These are phyloP conservation scores for Orchesella cincta DNA, from an alignment of 1,140 invertebrate species.

Conservation along the genomic window DNA sequence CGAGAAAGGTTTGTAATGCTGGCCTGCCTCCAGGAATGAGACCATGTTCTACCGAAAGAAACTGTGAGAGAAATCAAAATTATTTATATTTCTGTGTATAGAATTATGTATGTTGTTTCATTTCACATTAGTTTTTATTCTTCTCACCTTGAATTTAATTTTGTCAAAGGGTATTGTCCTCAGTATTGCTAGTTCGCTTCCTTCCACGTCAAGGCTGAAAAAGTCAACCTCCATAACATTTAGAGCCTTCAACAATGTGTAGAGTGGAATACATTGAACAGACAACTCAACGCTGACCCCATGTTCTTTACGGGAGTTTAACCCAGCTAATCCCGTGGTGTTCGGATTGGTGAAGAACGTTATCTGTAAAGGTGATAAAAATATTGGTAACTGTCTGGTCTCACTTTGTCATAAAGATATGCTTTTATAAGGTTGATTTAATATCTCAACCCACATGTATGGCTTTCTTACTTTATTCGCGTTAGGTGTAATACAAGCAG, in stretches of 20 bases:
- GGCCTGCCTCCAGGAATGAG: constrained; percentile 55
- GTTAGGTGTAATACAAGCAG: too few relatives aligned
- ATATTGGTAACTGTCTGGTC: too few relatives aligned
- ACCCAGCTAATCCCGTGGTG: not conserved
- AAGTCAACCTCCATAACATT: constrained; percentile 57
- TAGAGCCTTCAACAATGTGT: constrained; percentile 57
- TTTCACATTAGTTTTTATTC: too few relatives aligned
- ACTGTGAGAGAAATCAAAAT: constrained; percentile 47
- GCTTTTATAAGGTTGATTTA: too few relatives aligned
- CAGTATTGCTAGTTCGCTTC: constrained; percentile 60
- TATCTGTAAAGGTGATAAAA: too few relatives aligned
- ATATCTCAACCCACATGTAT: too few relatives aligned
- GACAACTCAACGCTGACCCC: not conserved
- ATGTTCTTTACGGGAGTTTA: not conserved
- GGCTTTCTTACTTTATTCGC: too few relatives aligned
- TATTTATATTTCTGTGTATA: too few relatives aligned
- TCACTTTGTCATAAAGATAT: too few relatives aligned
- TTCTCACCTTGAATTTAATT: not conserved
- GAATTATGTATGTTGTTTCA: too few relatives aligned
- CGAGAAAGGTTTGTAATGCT: constrained; percentile 55
- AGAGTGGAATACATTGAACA: constrained; percentile 61
- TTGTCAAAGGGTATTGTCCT: constrained; percentile 60
- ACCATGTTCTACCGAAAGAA: constrained; percentile 57
- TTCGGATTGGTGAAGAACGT: not conserved
- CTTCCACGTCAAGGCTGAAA: constrained; percentile 61